phyloP scores from a whole-genome alignment of 2,797 vertebrate species.

The Lemur catta region DNA sequence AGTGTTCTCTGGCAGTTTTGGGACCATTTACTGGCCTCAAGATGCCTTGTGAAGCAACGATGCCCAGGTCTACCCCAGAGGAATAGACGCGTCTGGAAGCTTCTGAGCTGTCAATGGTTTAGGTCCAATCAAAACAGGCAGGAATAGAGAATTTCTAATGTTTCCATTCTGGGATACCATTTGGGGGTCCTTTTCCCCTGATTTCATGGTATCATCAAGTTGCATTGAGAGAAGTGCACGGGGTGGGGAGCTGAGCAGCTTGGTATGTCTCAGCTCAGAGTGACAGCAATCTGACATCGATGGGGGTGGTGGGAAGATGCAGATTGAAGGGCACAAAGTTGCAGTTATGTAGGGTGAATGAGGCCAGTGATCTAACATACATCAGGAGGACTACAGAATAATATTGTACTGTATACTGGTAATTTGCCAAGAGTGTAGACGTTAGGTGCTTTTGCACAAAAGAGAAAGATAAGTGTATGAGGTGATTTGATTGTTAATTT shows the following conservation, averaged over 20 bases:
- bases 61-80: neutral
- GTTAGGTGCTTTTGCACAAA: neutral
- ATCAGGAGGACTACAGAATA: neutral
- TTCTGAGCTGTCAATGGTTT: neutral
- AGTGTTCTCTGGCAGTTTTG: neutral
- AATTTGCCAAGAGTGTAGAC: neutral
- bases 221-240: rapidly evolving
- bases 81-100: neutral
- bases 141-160: neutral
- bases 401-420: neutral
- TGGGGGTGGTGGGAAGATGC: no score
- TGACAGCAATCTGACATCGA: neutral
- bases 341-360: neutral
- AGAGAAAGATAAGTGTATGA: neutral
- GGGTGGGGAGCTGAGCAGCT: neutral
- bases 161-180: neutral
- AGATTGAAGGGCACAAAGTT: neutral
- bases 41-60: neutral
- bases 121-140: neutral
- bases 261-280: neutral
- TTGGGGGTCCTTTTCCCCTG: neutral
- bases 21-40: neutral
- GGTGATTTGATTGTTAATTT: neutral
- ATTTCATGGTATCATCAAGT: neutral
- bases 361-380: neutral